These are phyloP conservation scores for Drosophila ercepeae DNA, from an alignment of 1,140 invertebrate species.

Conservation along the genomic window DNA sequence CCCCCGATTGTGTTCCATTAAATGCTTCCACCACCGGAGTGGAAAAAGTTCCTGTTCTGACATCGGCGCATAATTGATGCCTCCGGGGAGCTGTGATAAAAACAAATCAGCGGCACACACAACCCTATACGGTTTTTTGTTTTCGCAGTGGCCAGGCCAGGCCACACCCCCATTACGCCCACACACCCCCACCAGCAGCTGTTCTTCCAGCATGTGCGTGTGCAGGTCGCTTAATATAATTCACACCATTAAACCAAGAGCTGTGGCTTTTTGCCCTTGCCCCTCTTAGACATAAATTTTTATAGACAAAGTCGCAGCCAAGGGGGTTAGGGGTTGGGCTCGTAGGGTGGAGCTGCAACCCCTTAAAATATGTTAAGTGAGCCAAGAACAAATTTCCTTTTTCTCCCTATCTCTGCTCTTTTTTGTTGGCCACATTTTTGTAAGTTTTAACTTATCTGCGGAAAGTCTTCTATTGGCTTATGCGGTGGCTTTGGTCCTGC, in stretches of 20 bases:
- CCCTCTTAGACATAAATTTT: conserved; percentile 70
- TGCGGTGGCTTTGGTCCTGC: conserved; percentile 26
- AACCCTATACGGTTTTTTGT: conserved; percentile 29
- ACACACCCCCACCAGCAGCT: conserved; percentile 14
- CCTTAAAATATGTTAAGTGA: conserved; percentile 69
- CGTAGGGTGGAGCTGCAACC: background rate
- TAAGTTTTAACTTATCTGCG: conserved; percentile 39
- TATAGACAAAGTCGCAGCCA: conserved; percentile 65
- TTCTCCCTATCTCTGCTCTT: conserved; percentile 27
- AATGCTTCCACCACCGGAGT: conserved; percentile 36
- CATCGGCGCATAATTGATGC: conserved; percentile 74
- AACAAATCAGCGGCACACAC: conserved; percentile 73
- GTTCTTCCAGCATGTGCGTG: conserved; percentile 24
- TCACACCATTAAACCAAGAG: conserved; percentile 80
- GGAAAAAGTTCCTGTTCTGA: conserved; percentile 37
- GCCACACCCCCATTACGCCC: conserved; percentile 3
- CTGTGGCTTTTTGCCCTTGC: conserved; percentile 68
- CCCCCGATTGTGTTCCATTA: conserved; percentile 40
- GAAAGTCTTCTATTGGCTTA: conserved; percentile 3
- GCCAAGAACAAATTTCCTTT: conserved; percentile 53
- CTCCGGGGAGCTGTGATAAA: conserved; percentile 79
- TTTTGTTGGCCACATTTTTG: conserved; percentile 46
- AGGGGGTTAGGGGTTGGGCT: background rate
- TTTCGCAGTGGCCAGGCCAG: background rate
- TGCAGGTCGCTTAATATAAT: conserved; percentile 73